These are phyloP conservation scores for Diadumene lineata DNA, from an alignment of 92 coral and sea anemone genomes.

Conservation along the genomic window DNA sequence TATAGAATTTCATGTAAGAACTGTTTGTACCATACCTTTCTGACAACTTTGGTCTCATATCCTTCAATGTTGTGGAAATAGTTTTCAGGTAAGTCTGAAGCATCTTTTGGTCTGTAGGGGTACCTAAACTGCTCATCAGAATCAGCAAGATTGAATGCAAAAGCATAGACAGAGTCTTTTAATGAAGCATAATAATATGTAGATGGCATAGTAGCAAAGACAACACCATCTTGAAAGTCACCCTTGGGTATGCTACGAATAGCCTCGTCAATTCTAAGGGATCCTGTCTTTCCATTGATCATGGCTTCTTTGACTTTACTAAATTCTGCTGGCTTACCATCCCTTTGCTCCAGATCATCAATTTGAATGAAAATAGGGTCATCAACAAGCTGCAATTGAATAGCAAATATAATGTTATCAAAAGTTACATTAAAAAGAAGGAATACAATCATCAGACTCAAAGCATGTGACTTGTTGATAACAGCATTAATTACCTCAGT, in stretches of 20 bases:
- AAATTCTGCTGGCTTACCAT: constrained; percentile 68
- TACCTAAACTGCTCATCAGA: constrained; percentile 85
- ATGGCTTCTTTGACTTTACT: constrained; percentile 73
- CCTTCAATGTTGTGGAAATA: constrained; percentile 78
- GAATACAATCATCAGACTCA: not conserved
- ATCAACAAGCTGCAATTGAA: constrained; percentile 97
- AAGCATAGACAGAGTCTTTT: constrained; percentile 90
- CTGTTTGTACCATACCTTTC: constrained; percentile 56
- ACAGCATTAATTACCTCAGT: constrained; percentile 95
- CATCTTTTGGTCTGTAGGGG: constrained; percentile 67
- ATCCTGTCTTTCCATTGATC: constrained; percentile 87
- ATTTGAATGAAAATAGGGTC: constrained; percentile 96
- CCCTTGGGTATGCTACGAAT: constrained; percentile 96
- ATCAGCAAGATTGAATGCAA: constrained; percentile 96
- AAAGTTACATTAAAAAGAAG: not conserved
- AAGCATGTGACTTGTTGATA: too few relatives aligned
- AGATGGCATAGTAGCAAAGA: constrained; percentile 75
- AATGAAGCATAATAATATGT: constrained; percentile 93
- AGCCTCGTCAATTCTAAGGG: constrained; percentile 82
- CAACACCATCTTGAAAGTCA: constrained; percentile 95
- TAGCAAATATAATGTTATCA: too few relatives aligned
- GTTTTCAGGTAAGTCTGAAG: constrained; percentile 47
- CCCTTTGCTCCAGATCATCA: constrained; percentile 83
- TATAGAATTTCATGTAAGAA: not conserved
- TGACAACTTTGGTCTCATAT: constrained; percentile 73